Evolutionary conservation across 2,797 vertebrate species (phyloP).

Genomic region (Gymnothorax reevesii): DNA sequence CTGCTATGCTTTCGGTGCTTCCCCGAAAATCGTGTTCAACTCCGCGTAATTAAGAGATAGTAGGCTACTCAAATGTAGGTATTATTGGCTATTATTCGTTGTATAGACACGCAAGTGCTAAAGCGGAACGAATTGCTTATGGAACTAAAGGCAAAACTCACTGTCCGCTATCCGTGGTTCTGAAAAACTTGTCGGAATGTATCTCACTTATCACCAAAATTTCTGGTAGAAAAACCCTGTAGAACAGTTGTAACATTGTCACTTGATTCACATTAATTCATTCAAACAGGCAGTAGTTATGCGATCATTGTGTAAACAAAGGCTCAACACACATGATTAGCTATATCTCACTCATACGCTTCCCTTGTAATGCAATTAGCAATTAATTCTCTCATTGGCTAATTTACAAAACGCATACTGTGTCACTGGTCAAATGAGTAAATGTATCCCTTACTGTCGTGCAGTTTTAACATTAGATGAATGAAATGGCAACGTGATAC

Average conservation of each 20-base stretch:
- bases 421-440: neutral
- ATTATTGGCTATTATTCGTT: slow-evolving; percentile 48
- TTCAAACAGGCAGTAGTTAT: slow-evolving; percentile 3
- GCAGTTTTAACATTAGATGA: neutral
- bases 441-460: neutral
- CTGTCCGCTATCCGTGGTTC: slow-evolving; percentile 73
- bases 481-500: neutral
- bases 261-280: neutral
- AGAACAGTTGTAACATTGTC: slow-evolving; percentile 28
- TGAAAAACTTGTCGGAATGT: slow-evolving; percentile 56
- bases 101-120: slow-evolving; percentile 11
- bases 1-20: slow-evolving; percentile 6
- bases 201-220: neutral
- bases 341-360: neutral
- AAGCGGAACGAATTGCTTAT: slow-evolving; percentile 30
- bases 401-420: slow-evolving; percentile 8
- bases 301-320: slow-evolving; percentile 8
- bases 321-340: neutral
- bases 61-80: neutral
- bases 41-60: neutral
- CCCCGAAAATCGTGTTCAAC: slow-evolving; percentile 28
- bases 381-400: neutral
- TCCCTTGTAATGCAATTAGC: neutral
- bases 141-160: slow-evolving; percentile 28
- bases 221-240: slow-evolving; percentile 24